phyloP scores from a whole-genome alignment of 2,888 invertebrate genomes.

The Myopa tessellatipennis region DNA sequence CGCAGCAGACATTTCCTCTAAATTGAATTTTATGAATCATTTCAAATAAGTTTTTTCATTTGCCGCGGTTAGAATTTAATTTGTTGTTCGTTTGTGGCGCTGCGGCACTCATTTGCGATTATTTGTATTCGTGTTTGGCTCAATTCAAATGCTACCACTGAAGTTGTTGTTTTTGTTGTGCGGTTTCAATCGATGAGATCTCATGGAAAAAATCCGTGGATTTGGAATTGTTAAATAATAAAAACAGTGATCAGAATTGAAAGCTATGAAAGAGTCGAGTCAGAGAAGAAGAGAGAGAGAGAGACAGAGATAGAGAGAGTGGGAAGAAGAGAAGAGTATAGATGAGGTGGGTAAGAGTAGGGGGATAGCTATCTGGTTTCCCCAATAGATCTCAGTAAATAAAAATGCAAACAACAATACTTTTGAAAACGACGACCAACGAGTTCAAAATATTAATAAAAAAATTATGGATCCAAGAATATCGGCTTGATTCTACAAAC shows the following conservation, averaged over 20 bases:
- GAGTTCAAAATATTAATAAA: too few species aligned
- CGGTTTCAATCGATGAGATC: constrained; percentile 8
- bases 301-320: too few species aligned
- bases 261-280: background rate
- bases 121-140: background rate
- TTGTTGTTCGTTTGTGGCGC: constrained; percentile 18
- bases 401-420: too few species aligned
- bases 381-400: too few species aligned
- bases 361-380: too few species aligned
- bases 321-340: too few species aligned
- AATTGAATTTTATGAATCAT: constrained; percentile 33
- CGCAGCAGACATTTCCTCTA: background rate
- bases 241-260: background rate
- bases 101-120: constrained; percentile 8
- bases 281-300: too few species aligned
- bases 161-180: constrained; percentile 18
- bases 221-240: background rate
- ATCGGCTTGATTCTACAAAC: too few species aligned
- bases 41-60: constrained; percentile 17
- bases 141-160: background rate
- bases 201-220: background rate
- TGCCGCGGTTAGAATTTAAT: constrained; percentile 29
- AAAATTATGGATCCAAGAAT: too few species aligned
- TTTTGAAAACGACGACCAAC: too few species aligned
- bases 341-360: too few species aligned